A percentile compares a stretch with the other conserved stretches of the same genome.
Evolutionary conservation across 2,113 vertebrate species (phyloP).

Genomic region (Xiphophorus couchianus): DNA sequence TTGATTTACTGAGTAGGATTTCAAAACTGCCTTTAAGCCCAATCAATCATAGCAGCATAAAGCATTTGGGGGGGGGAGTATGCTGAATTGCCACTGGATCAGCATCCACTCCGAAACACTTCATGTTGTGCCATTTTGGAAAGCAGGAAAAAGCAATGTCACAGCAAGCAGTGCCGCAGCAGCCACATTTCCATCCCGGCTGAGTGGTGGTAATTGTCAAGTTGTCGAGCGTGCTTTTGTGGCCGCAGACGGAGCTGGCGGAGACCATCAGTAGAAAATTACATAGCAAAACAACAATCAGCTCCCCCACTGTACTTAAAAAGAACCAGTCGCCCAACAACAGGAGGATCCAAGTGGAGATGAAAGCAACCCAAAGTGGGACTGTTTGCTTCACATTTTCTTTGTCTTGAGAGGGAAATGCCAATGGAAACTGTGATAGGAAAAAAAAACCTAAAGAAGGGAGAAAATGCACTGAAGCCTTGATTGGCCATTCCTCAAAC

Average conservation of each 20-base stretch:
- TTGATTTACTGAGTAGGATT: slow-evolving; percentile 10
- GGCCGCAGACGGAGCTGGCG: slow-evolving; percentile 68
- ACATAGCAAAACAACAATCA: slow-evolving; percentile 74
- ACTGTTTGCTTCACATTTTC: slow-evolving; percentile 58
- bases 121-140: slow-evolving; percentile 50
- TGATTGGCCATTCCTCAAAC: slow-evolving; percentile 78
- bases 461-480: slow-evolving; percentile 62
- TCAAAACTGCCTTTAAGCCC: slow-evolving; percentile 33
- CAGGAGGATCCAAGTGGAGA: slow-evolving; percentile 48
- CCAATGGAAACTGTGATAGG: slow-evolving; percentile 49
- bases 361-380: slow-evolving; percentile 60
- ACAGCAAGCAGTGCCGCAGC: slow-evolving; percentile 49
- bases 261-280: slow-evolving; percentile 79
- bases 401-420: slow-evolving; percentile 65
- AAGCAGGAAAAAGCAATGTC: slow-evolving; percentile 44
- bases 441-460: slow-evolving; percentile 28
- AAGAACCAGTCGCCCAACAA: slow-evolving; percentile 69
- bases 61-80: slow-evolving; percentile 20
- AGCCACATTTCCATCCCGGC: slow-evolving; percentile 59
- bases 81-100: slow-evolving; percentile 48
- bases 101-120: slow-evolving; percentile 35
- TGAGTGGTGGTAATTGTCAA: slow-evolving; percentile 77
- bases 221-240: slow-evolving; percentile 79
- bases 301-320: slow-evolving; percentile 70
- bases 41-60: slow-evolving; percentile 38